Evolutionary conservation across 2,113 vertebrate genomes (phyloP).

Genomic region (Brachypteracias leptosomus): DNA sequence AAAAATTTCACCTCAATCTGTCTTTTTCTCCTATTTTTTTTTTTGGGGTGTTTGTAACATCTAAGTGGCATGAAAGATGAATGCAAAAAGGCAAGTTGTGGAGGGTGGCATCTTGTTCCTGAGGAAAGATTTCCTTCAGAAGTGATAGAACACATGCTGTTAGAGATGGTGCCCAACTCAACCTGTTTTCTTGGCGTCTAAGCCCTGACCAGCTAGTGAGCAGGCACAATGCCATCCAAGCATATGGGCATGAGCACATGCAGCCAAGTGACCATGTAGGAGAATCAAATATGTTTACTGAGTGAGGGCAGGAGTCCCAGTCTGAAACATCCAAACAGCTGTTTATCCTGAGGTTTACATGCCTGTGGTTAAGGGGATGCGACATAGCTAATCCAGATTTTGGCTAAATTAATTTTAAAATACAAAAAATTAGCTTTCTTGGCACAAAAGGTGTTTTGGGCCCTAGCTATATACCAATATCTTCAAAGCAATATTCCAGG

Average conservation of each 20-base stretch:
- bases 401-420: conserved; percentile 63
- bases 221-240: conserved; percentile 69
- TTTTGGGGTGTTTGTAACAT: background rate
- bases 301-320: conserved; percentile 77
- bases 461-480: background rate
- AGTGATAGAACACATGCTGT: background rate
- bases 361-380: conserved; percentile 69
- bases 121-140: background rate
- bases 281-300: conserved; percentile 72
- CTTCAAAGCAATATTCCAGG: conserved; percentile 16
- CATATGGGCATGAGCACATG: conserved; percentile 62
- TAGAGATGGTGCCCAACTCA: background rate
- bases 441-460: background rate
- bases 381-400: conserved; percentile 69
- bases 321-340: conserved; percentile 75
- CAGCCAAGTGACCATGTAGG: conserved; percentile 79
- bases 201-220: conserved; percentile 31
- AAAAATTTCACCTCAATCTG: background rate
- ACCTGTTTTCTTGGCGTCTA: conserved; percentile 2
- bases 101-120: background rate
- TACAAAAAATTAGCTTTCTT: conserved; percentile 49
- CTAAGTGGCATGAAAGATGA: background rate
- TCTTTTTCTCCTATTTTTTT: background rate
- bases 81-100: background rate
- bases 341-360: conserved; percentile 69